Evolutionary conservation across 2,797 vertebrate genomes (phyloP).

Genomic region (Otolemur crassicaudatus): DNA sequence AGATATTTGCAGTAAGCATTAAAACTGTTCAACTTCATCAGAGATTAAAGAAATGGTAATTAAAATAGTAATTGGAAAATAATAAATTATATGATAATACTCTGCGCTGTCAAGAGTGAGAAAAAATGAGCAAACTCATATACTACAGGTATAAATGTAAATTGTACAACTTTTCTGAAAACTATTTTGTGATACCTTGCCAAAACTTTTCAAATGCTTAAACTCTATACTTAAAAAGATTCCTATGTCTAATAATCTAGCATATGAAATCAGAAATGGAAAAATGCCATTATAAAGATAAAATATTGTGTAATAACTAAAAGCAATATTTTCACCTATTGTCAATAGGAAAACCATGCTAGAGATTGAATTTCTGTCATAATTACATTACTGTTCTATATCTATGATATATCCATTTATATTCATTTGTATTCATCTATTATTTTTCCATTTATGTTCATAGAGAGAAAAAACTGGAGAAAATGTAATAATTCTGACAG

Average conservation of each 20-base stretch:
- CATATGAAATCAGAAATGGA: conserved; percentile 4
- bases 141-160: background rate
- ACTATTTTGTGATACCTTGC: background rate
- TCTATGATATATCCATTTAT: background rate
- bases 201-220: background rate
- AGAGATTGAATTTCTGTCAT: background rate
- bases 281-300: background rate
- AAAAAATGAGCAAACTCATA: background rate
- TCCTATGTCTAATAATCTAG: background rate
- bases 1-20: background rate
- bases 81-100: background rate
- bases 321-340: conserved; percentile 31
- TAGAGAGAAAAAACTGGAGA: background rate
- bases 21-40: background rate
- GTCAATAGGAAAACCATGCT: background rate
- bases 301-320: conserved; percentile 28
- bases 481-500: background rate
- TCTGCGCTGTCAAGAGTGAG: background rate
- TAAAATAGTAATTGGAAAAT: background rate
- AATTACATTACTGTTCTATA: background rate
- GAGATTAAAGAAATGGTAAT: background rate
- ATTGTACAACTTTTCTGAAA: background rate
- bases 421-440: conserved; percentile 18
- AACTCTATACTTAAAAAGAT: conserved; percentile 42
- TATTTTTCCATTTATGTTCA: conserved; percentile 33